These are phyloP conservation scores for Drosophila miranda DNA, from an alignment of 1,140 invertebrate species.

Conservation along the genomic window DNA sequence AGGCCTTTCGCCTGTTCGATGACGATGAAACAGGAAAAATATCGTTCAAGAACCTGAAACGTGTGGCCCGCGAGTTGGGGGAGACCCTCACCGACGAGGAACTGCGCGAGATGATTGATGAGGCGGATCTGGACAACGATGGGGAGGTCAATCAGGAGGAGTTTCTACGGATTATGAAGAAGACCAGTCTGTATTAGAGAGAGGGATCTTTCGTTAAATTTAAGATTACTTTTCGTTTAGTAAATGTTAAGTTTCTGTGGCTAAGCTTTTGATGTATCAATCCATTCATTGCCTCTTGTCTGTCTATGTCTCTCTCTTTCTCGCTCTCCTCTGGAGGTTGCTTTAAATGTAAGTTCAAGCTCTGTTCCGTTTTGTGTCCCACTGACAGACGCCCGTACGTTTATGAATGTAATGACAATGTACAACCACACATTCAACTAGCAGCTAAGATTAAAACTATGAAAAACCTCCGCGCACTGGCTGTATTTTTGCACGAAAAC, in stretches of 20 bases:
- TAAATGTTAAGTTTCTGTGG: no score
- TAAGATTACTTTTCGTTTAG: conserved; percentile 8
- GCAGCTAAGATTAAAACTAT: conserved; percentile 15
- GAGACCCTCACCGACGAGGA: conserved; percentile 98
- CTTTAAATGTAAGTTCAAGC: conserved; percentile 27
- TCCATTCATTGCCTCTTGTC: no score
- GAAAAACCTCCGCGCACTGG: conserved; percentile 29
- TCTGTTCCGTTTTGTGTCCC: conserved; percentile 23
- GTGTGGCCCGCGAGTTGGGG: conserved; percentile 96
- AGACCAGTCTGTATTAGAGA: conserved; percentile 95
- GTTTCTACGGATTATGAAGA: conserved; percentile 98
- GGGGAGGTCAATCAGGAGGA: conserved; percentile 98
- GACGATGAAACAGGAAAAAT: conserved; percentile 97
- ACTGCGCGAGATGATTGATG: conserved; percentile 98
- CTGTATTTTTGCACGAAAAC: conserved; percentile 56
- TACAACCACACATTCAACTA: conserved; percentile 6
- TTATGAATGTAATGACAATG: no score
- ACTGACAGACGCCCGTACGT: background rate
- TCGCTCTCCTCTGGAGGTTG: conserved; percentile 1
- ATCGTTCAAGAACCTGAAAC: conserved; percentile 96
- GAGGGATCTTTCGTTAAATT: conserved; percentile 16
- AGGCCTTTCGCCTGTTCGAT: conserved; percentile 98
- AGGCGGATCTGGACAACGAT: conserved; percentile 97
- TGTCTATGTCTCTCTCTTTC: no score
- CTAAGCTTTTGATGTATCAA: no score